Evolutionary conservation across 2,888 invertebrate species (phyloP).

Genomic region (Hydraecia micacea): DNA sequence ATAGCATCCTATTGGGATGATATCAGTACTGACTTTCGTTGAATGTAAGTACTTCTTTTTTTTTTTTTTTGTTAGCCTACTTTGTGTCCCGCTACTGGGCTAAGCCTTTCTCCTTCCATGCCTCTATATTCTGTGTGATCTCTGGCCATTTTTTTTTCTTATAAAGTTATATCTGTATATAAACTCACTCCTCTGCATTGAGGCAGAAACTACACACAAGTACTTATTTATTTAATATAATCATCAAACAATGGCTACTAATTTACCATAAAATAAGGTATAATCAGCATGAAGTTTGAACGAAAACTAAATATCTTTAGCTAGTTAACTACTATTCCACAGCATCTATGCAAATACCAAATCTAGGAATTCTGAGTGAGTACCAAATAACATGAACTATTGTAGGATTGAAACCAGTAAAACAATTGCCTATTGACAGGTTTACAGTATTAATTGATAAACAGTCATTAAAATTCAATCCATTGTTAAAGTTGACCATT

Average conservation of each 20-base stretch:
- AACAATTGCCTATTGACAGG: constrained; percentile 25
- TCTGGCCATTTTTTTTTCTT: not conserved
- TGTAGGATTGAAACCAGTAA: not conserved
- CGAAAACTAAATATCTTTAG: not conserved
- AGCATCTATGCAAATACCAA: not conserved
- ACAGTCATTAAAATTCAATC: constrained; percentile 27
- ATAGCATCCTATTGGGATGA: not conserved
- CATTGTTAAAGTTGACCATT: constrained; percentile 37
- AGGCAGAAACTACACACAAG: not conserved
- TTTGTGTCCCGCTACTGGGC: not conserved
- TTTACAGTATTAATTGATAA: constrained; percentile 8
- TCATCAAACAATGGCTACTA: not conserved
- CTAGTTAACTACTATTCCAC: not conserved
- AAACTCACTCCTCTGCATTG: not conserved
- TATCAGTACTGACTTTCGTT: not conserved
- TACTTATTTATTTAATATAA: not conserved
- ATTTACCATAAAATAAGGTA: not conserved
- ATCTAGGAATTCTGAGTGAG: not conserved
- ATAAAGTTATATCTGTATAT: not conserved
- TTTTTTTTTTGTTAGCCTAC: not conserved
- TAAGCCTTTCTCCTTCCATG: not conserved
- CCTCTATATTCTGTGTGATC: not conserved
- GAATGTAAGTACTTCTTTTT: not conserved
- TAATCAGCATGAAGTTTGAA: not conserved
- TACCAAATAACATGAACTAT: not conserved